Conservation (phyloP, 2,113 vertebrate species). For the Myxocyprinus asiaticus region DNA sequence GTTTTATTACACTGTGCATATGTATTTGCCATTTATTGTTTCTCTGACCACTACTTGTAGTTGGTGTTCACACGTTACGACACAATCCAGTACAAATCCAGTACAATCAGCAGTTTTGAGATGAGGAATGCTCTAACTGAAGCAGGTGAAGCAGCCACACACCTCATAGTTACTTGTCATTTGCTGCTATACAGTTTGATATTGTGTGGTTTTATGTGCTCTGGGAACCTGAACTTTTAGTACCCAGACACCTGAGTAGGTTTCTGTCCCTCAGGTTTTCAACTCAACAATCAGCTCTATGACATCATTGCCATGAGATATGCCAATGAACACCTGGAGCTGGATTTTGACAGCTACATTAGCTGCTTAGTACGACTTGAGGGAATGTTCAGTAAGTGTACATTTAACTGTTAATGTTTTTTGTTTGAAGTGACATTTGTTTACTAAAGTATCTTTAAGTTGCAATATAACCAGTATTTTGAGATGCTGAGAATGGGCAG, state of each 20-base stretch:
- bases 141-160: slow-evolving; percentile 77
- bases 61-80: slow-evolving; percentile 87
- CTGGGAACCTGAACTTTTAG: not conserved
- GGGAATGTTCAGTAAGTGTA: slow-evolving; percentile 95
- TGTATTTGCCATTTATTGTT: not conserved
- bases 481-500: not conserved
- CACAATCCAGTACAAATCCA: slow-evolving; percentile 78
- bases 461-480: not conserved
- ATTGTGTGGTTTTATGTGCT: not conserved
- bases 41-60: slow-evolving; percentile 66
- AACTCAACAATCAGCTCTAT: slow-evolving; percentile 92
- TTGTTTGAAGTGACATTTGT: too few relatives aligned
- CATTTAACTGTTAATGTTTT: not conserved
- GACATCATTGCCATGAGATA: slow-evolving; percentile 97
- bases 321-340: slow-evolving; percentile 86
- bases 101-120: slow-evolving; percentile 92
- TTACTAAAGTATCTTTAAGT: too few relatives aligned
- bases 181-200: too few relatives aligned
- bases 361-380: slow-evolving; percentile 96
- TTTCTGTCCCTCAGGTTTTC: slow-evolving; percentile 78
- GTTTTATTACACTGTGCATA: not conserved
- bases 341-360: slow-evolving; percentile 96
- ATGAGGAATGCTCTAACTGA: slow-evolving; percentile 93
- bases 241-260: not conserved
- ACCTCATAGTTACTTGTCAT: too few relatives aligned